Base-by-base conservation (phyloP, 2,113 vertebrate genomes). In the Neolamprologus devosi region DNA sequence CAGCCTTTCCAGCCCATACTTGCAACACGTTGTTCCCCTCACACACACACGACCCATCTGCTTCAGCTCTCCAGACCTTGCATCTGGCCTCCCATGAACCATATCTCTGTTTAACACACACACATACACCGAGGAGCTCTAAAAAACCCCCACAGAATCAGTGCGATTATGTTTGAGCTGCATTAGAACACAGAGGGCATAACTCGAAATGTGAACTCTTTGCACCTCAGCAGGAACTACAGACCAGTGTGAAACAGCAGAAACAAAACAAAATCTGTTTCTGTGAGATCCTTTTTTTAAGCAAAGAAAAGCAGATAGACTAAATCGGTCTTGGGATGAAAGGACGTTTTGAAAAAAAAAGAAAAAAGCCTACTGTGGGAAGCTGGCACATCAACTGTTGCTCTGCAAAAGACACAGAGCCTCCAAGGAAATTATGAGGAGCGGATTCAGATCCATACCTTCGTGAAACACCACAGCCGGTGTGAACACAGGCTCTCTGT, bases 31-130 rank as follows among this genome's bases (percentile, higher is more conserved):
- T 91, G 88, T 86, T 89, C 9, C 80, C 84, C 93, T 80, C 28
- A 80, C n/a, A 6, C 42, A 49, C 30, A 90, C 73, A 78, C 63
- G 9, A 90, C 88, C 94, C 94, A 96, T 96, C 93, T 95, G 94
- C 91, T 81, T 89, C 90, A 80, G 57, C 89, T 94, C 88, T 81
- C 40, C 57, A 89, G 88, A 89, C 87, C 87, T 84, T 81, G 88
- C 93, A 94, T 92, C 92, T 91, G 93, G 91, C 84, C 90, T 86
- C 81, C 87, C 82, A 65, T 89, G 91, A 92, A 93, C 94, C 89
- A 80, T 84, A 91, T 90, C 89, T 91, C 83, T 87, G 28, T 75
- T 86, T 65, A 80, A 30, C 68, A 58, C 35, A 84, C 54, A 53
- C 42, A 53, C 35, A 65, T 37, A 65, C 60, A 68, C 84, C 6